Percentiles rank a stretch among this genome's conserved stretches.
These are phyloP conservation scores for Apeira syringaria DNA, from an alignment of 2,888 invertebrate genomes.

Conservation along the genomic window DNA sequence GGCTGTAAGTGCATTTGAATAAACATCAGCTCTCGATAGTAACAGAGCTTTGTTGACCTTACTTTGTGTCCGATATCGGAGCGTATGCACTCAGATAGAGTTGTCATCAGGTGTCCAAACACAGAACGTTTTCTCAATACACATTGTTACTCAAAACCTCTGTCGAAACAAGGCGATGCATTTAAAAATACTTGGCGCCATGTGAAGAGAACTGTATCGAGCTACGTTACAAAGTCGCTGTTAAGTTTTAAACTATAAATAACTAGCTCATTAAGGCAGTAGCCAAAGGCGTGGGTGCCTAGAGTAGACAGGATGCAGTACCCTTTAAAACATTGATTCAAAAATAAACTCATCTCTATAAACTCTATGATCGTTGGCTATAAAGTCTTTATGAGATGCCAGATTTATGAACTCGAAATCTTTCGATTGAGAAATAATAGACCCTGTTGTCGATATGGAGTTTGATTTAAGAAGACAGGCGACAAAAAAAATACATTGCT, in stretches of 20 bases:
- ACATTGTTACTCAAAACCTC: constrained; percentile 23
- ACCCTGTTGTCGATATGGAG: constrained; percentile 43
- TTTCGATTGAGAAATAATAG: constrained; percentile 38
- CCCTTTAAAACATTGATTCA: constrained; percentile 46
- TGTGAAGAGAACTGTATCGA: constrained; percentile 12
- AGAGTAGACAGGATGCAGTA: constrained; percentile 33
- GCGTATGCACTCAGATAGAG: constrained; percentile 54
- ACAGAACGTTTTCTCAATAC: constrained; percentile 29
- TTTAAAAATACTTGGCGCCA: constrained; percentile 20
- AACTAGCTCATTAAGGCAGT: constrained; percentile 15
- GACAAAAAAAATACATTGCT: constrained; percentile 33
- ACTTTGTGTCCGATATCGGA: constrained; percentile 68
- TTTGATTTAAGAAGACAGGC: constrained; percentile 49
- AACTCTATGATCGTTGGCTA: constrained; percentile 54
- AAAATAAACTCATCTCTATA: constrained; percentile 54
- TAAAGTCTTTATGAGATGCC: constrained; percentile 49
- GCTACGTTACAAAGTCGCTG: constrained; percentile 18
- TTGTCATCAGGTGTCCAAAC: constrained; percentile 72
- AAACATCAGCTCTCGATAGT: constrained; percentile 74
- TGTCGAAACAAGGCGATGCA: constrained; percentile 23
- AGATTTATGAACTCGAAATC: constrained; percentile 50
- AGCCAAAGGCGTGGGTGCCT: constrained; percentile 26
- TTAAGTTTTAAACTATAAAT: constrained; percentile 25
- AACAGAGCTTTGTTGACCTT: constrained; percentile 74
- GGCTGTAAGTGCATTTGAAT: constrained; percentile 78